Percentiles rank a stretch among this genome's conserved stretches.
These are phyloP conservation scores for Acromyrmex echinatior DNA, from an alignment of 1,140 invertebrate genomes.

Conservation along the genomic window DNA sequence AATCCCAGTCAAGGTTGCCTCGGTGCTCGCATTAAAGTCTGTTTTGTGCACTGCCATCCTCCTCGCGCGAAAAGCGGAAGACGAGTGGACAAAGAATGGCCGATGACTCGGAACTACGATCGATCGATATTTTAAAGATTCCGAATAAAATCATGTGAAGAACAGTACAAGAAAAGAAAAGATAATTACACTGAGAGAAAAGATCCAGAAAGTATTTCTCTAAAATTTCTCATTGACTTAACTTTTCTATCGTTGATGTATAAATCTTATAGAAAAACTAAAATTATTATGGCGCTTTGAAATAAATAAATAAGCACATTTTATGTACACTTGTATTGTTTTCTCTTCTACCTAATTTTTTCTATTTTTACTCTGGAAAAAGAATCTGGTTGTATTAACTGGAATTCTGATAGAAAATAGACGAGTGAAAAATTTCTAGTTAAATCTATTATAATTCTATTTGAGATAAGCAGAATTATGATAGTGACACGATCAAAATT, in stretches of 20 bases:
- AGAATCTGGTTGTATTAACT: too few relatives aligned
- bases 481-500: too few relatives aligned
- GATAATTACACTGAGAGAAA: background rate
- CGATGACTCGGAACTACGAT: conserved; percentile 45
- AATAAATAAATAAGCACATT: background rate
- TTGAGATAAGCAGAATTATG: too few relatives aligned
- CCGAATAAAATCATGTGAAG: conserved; percentile 6
- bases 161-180: background rate
- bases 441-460: too few relatives aligned
- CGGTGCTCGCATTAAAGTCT: conserved; percentile 59
- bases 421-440: too few relatives aligned
- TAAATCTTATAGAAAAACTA: background rate
- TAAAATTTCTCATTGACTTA: background rate
- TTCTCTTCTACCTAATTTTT: background rate
- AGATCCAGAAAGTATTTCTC: background rate
- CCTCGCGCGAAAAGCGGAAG: conserved; percentile 37
- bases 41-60: conserved; percentile 55
- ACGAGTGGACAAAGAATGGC: conserved; percentile 49
- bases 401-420: too few relatives aligned
- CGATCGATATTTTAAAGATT: conserved; percentile 37
- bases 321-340: background rate
- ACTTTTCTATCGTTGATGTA: background rate
- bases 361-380: background rate
- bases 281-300: background rate
- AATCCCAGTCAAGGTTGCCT: conserved; percentile 76